Percentiles rank a stretch among this genome's conserved stretches.
Evolutionary conservation across 2,113 vertebrate species (phyloP).

Genomic region (Limnothrissa miodon): DNA sequence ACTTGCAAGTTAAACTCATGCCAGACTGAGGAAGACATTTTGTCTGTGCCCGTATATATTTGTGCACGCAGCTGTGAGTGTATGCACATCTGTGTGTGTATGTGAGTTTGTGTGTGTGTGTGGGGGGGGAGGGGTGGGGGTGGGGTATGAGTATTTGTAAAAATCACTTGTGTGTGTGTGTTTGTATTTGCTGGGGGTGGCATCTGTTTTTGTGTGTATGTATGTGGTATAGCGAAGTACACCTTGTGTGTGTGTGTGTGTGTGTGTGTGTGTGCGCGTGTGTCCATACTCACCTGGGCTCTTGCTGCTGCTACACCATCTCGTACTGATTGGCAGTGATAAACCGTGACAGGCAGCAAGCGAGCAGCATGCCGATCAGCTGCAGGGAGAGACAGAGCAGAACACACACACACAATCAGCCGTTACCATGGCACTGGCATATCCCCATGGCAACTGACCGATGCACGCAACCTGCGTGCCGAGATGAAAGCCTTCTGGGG

Average conservation of each 20-base stretch:
- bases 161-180: slow-evolving; percentile 7
- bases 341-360: slow-evolving; percentile 97
- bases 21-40: too few relatives aligned
- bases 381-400: slow-evolving; percentile 52
- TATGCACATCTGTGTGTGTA: not conserved
- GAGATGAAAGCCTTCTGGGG: not conserved
- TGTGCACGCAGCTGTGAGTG: not conserved
- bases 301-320: slow-evolving; percentile 88
- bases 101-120: not conserved
- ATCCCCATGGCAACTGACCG: slow-evolving; percentile 24
- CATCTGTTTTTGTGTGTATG: slow-evolving; percentile 15
- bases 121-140: not conserved
- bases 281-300: slow-evolving; percentile 69
- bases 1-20: not conserved
- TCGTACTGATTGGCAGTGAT: slow-evolving; percentile 99
- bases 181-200: not conserved
- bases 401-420: slow-evolving; percentile 24
- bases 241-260: slow-evolving; percentile 20
- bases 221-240: slow-evolving; percentile 20
- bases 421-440: slow-evolving; percentile 20
- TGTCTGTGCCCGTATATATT: not conserved
- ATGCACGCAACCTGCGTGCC: not conserved
- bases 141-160: not conserved
- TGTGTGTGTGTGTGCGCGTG: not conserved
- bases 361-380: slow-evolving; percentile 98